phyloP scores from a whole-genome alignment of 1,140 invertebrate species.

The Papilio polyxenes region DNA sequence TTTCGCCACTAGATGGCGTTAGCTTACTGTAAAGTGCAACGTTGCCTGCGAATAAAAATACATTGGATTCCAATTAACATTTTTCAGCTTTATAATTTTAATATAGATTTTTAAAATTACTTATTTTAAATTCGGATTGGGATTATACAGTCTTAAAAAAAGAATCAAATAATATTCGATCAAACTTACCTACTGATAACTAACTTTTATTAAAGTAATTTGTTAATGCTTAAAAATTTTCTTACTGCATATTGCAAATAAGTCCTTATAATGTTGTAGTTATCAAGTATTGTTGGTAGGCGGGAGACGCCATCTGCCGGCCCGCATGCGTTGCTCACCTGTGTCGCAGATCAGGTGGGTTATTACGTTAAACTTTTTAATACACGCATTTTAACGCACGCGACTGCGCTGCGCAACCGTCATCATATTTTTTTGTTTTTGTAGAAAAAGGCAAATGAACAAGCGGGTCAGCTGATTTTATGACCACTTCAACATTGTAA shows the following conservation, averaged over 20 bases:
- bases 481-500: no score
- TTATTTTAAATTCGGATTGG: no score
- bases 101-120: no score
- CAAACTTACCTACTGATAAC: no score
- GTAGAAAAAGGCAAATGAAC: neutral
- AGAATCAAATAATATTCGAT: no score
- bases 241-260: no score
- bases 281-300: neutral
- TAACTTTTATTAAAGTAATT: no score
- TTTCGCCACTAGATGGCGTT: constrained; percentile 2
- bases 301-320: neutral
- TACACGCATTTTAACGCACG: neutral
- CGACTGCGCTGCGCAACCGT: neutral
- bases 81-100: no score
- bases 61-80: neutral
- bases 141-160: no score
- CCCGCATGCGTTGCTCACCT: constrained; percentile 4
- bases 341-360: neutral
- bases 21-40: neutral
- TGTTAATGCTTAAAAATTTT: no score
- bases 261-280: no score
- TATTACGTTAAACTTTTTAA: constrained; percentile 1
- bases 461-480: neutral
- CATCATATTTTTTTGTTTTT: neutral
- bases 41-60: neutral